phyloP scores from a whole-genome alignment of 2,888 invertebrate genomes.

The Pseudanteris insignis region DNA sequence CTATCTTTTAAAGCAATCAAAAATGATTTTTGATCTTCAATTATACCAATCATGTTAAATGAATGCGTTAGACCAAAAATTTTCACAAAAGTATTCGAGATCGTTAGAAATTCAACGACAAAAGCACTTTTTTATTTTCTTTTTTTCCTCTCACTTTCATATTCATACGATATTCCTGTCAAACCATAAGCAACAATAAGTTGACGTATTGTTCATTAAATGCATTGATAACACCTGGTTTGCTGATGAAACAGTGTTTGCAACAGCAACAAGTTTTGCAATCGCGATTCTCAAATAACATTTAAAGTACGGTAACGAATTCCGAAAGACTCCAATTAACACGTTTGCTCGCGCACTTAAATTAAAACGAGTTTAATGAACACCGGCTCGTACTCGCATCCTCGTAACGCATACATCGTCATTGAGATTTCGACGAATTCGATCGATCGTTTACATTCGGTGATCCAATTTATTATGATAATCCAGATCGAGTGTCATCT shows the following conservation, averaged over 20 bases:
- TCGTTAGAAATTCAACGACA: no score
- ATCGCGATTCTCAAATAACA: conserved; percentile 5
- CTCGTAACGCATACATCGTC: neutral
- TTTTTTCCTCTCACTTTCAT: no score
- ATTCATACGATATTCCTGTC: conserved; percentile 26
- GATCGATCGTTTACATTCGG: conserved; percentile 15
- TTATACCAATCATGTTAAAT: no score
- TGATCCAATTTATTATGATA: conserved; percentile 17
- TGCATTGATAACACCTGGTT: conserved; percentile 9
- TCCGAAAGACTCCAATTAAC: conserved; percentile 6
- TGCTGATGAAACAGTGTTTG: conserved; percentile 13
- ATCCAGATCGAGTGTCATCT: conserved; percentile 3
- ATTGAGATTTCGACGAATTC: conserved; percentile 14
- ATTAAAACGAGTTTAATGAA: conserved; percentile 18
- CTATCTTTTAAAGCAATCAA: no score
- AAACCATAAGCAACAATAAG: conserved; percentile 11
- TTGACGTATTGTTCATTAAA: conserved; percentile 28
- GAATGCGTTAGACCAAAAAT: no score
- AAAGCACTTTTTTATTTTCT: no score
- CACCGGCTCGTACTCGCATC: neutral
- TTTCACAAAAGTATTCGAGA: no score
- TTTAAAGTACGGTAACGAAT: conserved; percentile 5
- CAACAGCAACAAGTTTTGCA: conserved; percentile 24
- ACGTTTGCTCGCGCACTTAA: neutral
- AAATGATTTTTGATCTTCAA: no score